Base-by-base conservation (phyloP, 2,113 vertebrate genomes). In the Terrapene triunguis region DNA sequence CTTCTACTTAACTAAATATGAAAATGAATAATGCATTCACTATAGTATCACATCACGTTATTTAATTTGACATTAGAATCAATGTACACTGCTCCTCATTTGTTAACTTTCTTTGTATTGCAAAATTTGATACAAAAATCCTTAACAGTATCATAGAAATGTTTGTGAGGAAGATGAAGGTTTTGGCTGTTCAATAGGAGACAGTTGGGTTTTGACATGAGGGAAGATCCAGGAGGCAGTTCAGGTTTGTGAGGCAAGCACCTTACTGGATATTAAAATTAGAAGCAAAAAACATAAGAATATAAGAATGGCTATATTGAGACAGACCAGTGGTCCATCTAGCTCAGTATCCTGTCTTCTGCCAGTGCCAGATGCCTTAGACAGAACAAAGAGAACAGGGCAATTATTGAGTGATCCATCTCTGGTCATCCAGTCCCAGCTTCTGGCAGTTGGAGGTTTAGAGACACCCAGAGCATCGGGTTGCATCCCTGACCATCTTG, bases 51-150 rank as follows among this genome's bases (percentile, higher is more conserved):
- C 4, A n/a, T 8, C 11, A 82, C 13, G 14, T 69, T n/a, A 42
- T 84, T 91, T 78, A 87, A 87, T 62, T 5, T n/a, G 78, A 84
- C 62, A 87, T 32, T 82, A 65, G 86, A 93, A 21, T 82, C 48
- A 5, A 5, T 22, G 82, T 76, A 80, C 17, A 48, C 42, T 76
- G 16, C 47, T 21, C 24, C 35, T 32, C 12, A 17, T 12, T 83
- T 17, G 59, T 92, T 82, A 80, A 7, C 19, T 38, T 44, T 62
- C 84, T 35, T 89, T 35, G 72, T 72, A 76, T 2, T 32, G 69
- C 8, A 93, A 62, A 79, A 88, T 84, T 87, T 22, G 10, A 16
- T 94, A 25, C 50, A 74, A 94, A 87, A 94, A 0, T 42, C 24
- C 21, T 32, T 47, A 81, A 1, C 24, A 44, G 57, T n/a, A 50